Percentiles rank a stretch among this genome's conserved stretches.
Evolutionary conservation across 2,888 invertebrate species (phyloP).

Genomic region (Petrophora chlorosata): DNA sequence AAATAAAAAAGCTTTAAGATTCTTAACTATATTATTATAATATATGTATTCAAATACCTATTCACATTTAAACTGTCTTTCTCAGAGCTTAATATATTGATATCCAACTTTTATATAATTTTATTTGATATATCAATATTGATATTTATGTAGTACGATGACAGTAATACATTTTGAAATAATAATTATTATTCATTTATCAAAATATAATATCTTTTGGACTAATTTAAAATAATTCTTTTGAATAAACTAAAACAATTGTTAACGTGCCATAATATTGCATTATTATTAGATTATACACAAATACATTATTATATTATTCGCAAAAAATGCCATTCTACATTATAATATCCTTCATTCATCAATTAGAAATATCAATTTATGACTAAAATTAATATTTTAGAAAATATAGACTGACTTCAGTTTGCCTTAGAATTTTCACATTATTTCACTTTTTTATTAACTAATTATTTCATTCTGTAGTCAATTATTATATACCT

Average conservation of each 20-base stretch:
- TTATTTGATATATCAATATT: neutral
- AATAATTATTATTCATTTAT: no score
- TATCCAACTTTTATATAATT: neutral
- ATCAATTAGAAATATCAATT: neutral
- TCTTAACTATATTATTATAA: conserved; percentile 9
- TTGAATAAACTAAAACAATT: no score
- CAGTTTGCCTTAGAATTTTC: conserved; percentile 48
- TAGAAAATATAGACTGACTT: conserved; percentile 55
- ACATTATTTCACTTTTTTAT: conserved; percentile 19
- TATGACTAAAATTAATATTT: conserved; percentile 12
- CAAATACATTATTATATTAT: no score
- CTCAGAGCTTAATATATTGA: conserved; percentile 16
- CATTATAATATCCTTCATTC: neutral
- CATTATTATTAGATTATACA: no score
- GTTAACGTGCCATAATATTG: no score
- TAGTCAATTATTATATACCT: conserved; percentile 38
- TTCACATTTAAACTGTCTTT: conserved; percentile 8
- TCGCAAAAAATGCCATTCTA: neutral
- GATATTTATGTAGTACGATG: neutral
- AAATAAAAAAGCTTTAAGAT: conserved; percentile 28
- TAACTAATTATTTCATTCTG: conserved; percentile 26
- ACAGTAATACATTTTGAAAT: no score
- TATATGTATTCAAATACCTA: conserved; percentile 7
- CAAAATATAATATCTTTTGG: no score
- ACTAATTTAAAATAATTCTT: no score